Conservation (phyloP, 1,140 invertebrate species). For the Andricus grossulariae region DNA sequence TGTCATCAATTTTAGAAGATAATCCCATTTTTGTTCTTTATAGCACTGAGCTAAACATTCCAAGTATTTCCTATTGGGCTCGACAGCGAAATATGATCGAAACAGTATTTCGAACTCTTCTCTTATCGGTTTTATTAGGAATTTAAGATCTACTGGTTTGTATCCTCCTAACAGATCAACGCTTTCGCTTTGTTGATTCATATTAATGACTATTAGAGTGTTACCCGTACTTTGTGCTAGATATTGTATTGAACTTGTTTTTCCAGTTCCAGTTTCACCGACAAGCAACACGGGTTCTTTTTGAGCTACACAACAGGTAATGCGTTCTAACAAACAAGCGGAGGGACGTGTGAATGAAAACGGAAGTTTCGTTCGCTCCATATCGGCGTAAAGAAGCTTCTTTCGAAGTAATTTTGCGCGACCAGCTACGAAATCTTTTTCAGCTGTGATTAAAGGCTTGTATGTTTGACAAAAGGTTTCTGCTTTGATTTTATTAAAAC, state of each 20-base stretch:
- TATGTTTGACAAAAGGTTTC: conserved; percentile 87
- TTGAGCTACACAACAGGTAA: conserved; percentile 87
- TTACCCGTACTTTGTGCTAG: conserved; percentile 89
- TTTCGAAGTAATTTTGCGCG: conserved; percentile 74
- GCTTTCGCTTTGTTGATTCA: conserved; percentile 99
- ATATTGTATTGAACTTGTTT: conserved; percentile 97
- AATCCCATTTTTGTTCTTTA: conserved; percentile 83
- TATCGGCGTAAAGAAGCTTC: conserved; percentile 37
- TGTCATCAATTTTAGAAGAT: conserved; percentile 85
- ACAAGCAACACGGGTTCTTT: conserved; percentile 96
- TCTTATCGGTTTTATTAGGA: conserved; percentile 87
- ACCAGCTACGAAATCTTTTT: conserved; percentile 76
- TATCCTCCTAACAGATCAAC: conserved; percentile 97
- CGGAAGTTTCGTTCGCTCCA: conserved; percentile 68
- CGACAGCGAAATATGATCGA: conserved; percentile 84
- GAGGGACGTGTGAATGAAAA: conserved; percentile 90
- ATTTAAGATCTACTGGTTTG: conserved; percentile 95
- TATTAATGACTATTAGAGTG: conserved; percentile 96
- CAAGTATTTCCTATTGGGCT: conserved; percentile 91
- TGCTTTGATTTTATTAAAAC: conserved; percentile 88
- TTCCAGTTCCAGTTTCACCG: conserved; percentile 99
- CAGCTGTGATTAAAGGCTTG: conserved; percentile 84
- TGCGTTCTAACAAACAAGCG: conserved; percentile 88
- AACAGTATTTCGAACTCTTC: conserved; percentile 93
- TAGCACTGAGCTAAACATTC: conserved; percentile 86